These are phyloP conservation scores for Desmodus rotundus DNA, from an alignment of 2,113 vertebrate species.

Conservation along the genomic window DNA sequence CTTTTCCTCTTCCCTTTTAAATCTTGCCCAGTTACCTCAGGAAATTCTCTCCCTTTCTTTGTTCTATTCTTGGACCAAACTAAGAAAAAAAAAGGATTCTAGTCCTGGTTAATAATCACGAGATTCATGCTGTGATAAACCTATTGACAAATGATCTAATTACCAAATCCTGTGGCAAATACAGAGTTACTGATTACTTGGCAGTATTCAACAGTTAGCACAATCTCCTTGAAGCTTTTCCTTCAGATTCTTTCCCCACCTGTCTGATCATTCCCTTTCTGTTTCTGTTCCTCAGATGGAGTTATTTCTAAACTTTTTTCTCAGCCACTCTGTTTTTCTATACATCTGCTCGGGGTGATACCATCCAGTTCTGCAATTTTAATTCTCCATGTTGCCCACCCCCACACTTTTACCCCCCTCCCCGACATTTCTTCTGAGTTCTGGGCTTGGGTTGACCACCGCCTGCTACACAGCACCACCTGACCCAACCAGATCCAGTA, in stretches of 20 bases:
- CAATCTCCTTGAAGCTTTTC: not conserved
- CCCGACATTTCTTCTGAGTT: not conserved
- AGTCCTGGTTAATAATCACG: slow-evolving; percentile 34
- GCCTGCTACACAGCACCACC: not conserved
- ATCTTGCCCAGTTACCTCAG: slow-evolving; percentile 67
- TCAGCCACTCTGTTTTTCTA: not conserved
- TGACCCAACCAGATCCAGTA: not conserved
- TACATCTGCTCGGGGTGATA: not conserved
- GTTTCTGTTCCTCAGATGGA: not conserved
- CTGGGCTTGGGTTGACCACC: not conserved
- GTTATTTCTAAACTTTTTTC: not conserved
- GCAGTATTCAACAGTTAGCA: not conserved
- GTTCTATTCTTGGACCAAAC: slow-evolving; percentile 59
- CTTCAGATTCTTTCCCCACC: not conserved
- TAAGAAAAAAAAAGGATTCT: not conserved
- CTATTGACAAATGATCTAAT: slow-evolving; percentile 54
- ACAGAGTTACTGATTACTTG: not conserved
- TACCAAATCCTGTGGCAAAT: slow-evolving; percentile 16
- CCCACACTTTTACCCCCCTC: not conserved
- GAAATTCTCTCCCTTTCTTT: slow-evolving; percentile 63
- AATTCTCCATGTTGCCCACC: not conserved
- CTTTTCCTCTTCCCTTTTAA: slow-evolving; percentile 63
- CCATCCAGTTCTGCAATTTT: not conserved
- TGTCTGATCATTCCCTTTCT: not conserved
- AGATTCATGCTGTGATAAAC: slow-evolving; percentile 43